Evolutionary conservation across 2,888 invertebrate genomes (phyloP).

Genomic region (Habroteleia sp.): DNA sequence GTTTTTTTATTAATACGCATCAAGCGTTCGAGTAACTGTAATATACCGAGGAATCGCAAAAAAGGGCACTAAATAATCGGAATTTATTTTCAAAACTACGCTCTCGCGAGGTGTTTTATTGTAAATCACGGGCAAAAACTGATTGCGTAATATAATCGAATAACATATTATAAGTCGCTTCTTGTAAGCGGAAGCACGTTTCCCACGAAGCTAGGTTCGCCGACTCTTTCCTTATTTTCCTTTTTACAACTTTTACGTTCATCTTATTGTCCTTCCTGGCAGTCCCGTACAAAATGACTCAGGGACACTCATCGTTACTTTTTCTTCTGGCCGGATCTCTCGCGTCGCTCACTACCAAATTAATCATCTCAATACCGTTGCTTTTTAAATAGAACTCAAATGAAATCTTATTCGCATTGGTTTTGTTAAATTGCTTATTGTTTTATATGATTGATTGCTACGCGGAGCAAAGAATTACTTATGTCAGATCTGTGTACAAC

Average conservation of each 20-base stretch:
- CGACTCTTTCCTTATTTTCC: conserved; percentile 57
- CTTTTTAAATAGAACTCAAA: no score
- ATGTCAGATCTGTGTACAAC: no score
- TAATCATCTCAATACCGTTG: conserved; percentile 70
- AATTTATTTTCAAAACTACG: conserved; percentile 23
- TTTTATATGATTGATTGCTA: no score
- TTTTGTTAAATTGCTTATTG: no score
- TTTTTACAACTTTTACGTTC: conserved; percentile 57
- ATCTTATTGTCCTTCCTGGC: conserved; percentile 60
- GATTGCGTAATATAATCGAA: conserved; percentile 51
- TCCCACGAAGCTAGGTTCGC: conserved; percentile 39
- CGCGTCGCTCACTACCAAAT: conserved; percentile 66
- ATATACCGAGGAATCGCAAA: conserved; percentile 13
- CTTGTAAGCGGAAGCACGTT: conserved; percentile 46
- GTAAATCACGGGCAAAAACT: conserved; percentile 26
- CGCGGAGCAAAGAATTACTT: no score
- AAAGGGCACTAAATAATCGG: conserved; percentile 10
- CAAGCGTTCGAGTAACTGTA: conserved; percentile 20
- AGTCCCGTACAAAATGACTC: conserved; percentile 53
- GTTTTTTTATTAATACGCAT: conserved; percentile 8
- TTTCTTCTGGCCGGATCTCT: conserved; percentile 22
- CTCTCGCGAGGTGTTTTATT: conserved; percentile 20
- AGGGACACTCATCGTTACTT: conserved; percentile 19
- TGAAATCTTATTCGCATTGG: no score
- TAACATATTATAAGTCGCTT: conserved; percentile 49